Evolutionary conservation across 2,888 invertebrate species (phyloP).

Genomic region (Scaptomyza polygonia): DNA sequence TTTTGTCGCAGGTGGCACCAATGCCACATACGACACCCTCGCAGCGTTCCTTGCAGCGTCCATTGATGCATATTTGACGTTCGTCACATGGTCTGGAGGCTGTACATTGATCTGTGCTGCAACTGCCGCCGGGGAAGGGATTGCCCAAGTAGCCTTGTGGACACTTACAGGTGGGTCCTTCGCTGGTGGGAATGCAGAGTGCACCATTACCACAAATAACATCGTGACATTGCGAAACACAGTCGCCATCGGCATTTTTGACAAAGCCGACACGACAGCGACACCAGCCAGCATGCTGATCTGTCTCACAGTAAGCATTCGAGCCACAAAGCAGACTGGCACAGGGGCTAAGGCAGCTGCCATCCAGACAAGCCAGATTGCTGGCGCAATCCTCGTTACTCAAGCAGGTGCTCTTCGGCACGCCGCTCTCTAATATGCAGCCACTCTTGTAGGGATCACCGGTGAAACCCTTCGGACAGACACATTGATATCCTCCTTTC

Average conservation of each 20-base stretch:
- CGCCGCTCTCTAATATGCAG: constrained; percentile 87
- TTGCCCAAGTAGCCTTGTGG: constrained; percentile 94
- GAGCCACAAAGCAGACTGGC: constrained; percentile 90
- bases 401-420: constrained; percentile 88
- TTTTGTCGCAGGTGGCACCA: constrained; percentile 93
- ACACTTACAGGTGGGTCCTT: constrained; percentile 95
- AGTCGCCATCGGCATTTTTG: constrained; percentile 91
- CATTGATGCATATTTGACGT: constrained; percentile 92
- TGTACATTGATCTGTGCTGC: constrained; percentile 92
- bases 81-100: constrained; percentile 90
- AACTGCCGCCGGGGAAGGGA: constrained; percentile 95
- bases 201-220: constrained; percentile 93
- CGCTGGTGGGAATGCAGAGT: constrained; percentile 92
- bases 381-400: constrained; percentile 91
- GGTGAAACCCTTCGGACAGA: constrained; percentile 92
- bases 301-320: constrained; percentile 94
- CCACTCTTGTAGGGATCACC: constrained; percentile 94
- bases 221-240: constrained; percentile 88
- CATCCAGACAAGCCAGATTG: constrained; percentile 91
- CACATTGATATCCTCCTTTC: constrained; percentile 93
- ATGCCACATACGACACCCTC: constrained; percentile 94
- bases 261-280: constrained; percentile 93
- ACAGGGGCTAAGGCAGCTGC: constrained; percentile 93
- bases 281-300: constrained; percentile 95
- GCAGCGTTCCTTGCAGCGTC: constrained; percentile 94